phyloP scores from a whole-genome alignment of 2,113 vertebrate species.

The Falcunculus frontatus region DNA sequence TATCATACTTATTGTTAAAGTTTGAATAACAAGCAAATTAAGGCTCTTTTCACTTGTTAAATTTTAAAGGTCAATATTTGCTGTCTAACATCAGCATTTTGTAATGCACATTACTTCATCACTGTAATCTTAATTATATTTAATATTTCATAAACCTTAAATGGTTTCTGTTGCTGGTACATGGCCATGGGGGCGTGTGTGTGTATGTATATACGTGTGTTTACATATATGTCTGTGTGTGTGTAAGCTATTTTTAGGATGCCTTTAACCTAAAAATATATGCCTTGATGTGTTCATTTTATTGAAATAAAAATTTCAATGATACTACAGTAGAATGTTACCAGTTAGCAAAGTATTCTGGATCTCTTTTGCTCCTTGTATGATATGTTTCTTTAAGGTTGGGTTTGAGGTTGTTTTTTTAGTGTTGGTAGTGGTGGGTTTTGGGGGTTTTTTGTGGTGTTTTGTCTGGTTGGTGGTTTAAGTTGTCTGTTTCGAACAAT shows the following conservation, averaged over 20 bases:
- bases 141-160: conserved; percentile 36
- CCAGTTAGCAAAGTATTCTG: background rate
- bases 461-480: background rate
- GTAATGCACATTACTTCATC: conserved; percentile 41
- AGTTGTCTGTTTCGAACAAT: background rate
- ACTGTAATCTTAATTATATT: background rate
- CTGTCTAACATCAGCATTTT: conserved; percentile 56
- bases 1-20: conserved; percentile 49
- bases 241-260: background rate
- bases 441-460: background rate
- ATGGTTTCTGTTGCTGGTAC: conserved; percentile 13
- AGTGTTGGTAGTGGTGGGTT: background rate
- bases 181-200: background rate
- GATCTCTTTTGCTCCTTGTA: background rate
- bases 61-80: conserved; percentile 66
- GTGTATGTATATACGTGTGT: background rate
- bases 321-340: background rate
- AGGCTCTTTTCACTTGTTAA: conserved; percentile 52
- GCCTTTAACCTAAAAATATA: background rate
- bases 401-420: background rate
- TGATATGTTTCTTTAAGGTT: background rate
- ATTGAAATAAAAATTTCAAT: background rate
- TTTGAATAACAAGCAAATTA: conserved; percentile 65
- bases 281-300: background rate
- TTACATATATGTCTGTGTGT: background rate